A percentile compares a stretch with the other conserved stretches of the same genome.
Conservation (phyloP, 2,888 invertebrate species). For the Agrotis ipsilon region DNA sequence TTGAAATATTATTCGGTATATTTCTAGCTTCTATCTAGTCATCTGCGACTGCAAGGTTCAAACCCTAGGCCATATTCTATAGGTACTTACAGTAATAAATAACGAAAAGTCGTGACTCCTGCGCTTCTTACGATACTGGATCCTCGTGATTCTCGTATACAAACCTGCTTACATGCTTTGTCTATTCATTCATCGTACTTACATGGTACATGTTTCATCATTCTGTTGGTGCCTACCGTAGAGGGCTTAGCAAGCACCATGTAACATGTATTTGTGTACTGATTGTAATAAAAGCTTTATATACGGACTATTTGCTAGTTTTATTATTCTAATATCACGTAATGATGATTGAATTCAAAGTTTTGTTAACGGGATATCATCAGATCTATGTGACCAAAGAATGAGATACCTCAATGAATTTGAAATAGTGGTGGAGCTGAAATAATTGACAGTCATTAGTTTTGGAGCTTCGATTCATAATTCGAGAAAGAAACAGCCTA, state of each 20-base stretch:
- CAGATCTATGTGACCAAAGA: background rate
- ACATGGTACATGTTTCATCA: conserved; percentile 37
- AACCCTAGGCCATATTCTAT: conserved; percentile 23
- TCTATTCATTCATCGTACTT: conserved; percentile 43
- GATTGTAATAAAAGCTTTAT: background rate
- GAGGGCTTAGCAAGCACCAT: conserved; percentile 18
- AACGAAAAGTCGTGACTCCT: conserved; percentile 53
- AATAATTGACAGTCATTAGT: no score
- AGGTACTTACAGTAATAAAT: conserved; percentile 41
- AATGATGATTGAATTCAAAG: background rate
- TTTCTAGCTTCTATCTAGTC: background rate
- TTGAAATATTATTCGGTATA: background rate
- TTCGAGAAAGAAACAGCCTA: background rate
- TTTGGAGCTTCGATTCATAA: background rate
- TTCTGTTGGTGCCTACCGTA: conserved; percentile 23
- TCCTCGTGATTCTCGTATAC: conserved; percentile 52
- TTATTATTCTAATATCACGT: background rate
- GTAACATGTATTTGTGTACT: background rate
- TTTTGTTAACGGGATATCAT: background rate
- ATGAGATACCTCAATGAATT: background rate
- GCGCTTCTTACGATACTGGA: conserved; percentile 46
- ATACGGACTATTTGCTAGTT: background rate
- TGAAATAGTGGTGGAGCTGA: background rate
- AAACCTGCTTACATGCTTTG: conserved; percentile 20
- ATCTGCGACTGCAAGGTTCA: background rate